phyloP scores from a whole-genome alignment of 2,113 vertebrate species.

The Scomber colias region DNA sequence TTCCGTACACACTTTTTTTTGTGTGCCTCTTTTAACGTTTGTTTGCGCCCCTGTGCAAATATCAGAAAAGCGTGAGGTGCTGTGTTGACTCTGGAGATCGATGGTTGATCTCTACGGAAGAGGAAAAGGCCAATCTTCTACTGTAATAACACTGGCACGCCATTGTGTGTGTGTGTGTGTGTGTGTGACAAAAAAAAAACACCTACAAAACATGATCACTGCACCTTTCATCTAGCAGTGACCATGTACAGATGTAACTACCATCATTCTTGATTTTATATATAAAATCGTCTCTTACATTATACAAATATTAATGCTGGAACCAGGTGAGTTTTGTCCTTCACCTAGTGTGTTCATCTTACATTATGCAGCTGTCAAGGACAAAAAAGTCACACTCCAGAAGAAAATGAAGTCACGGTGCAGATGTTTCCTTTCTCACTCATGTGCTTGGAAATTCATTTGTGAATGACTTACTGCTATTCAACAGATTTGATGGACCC shows the following conservation, averaged over 20 bases:
- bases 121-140: conserved; percentile 75
- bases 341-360: not conserved
- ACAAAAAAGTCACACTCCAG: conserved; percentile 26
- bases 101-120: conserved; percentile 71
- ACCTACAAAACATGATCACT: not conserved
- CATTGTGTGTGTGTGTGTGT: not conserved
- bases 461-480: conserved; percentile 39
- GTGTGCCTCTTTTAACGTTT: conserved; percentile 61
- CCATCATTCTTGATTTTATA: conserved; percentile 1
- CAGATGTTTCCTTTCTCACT: conserved; percentile 1
- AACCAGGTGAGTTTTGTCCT: not conserved
- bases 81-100: conserved; percentile 76
- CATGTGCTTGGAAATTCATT: conserved; percentile 31
- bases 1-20: conserved; percentile 19
- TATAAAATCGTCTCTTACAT: not conserved
- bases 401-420: conserved; percentile 29
- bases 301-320: not conserved
- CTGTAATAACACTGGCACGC: conserved; percentile 67
- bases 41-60: conserved; percentile 68
- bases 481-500: conserved; percentile 19
- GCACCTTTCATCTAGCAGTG: conserved; percentile 13
- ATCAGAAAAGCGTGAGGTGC: conserved; percentile 60
- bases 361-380: conserved; percentile 37
- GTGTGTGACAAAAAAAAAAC: not conserved
- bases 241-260: conserved; percentile 2